These are phyloP conservation scores for Brachyistius frenatus DNA, from an alignment of 2,113 vertebrate species.

Conservation along the genomic window DNA sequence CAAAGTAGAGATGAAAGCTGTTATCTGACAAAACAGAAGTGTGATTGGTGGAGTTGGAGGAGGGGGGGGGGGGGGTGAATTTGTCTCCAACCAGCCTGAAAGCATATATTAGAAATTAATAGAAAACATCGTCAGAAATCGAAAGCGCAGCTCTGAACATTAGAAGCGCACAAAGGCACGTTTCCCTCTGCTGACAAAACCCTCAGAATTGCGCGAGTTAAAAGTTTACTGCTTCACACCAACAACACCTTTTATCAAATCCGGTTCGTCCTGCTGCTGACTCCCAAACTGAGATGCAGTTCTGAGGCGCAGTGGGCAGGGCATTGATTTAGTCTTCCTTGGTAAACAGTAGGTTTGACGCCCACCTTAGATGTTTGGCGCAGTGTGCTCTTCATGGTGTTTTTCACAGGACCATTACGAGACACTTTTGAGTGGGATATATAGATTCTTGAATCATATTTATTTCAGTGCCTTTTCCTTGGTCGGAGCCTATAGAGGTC, in stretches of 20 bases:
- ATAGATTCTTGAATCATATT: background rate
- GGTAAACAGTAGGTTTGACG: conserved; percentile 67
- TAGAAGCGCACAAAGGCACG: background rate
- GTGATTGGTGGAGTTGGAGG: too few species aligned
- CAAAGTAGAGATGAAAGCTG: too few species aligned
- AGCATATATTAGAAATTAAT: background rate
- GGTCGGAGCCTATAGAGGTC: conserved; percentile 5
- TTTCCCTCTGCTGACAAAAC: conserved; percentile 2
- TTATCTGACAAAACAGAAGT: too few species aligned
- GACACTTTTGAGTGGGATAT: background rate
- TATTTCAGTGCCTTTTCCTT: conserved; percentile 1
- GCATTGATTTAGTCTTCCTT: conserved; percentile 63
- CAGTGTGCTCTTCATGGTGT: conserved; percentile 52
- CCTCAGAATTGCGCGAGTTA: background rate
- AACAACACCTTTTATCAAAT: conserved; percentile 8
- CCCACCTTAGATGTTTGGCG: conserved; percentile 65
- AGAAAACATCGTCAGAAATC: background rate
- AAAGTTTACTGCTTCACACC: conserved; percentile 19
- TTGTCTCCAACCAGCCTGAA: background rate
- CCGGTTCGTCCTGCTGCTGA: conserved; percentile 8
- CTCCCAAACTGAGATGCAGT: conserved; percentile 33
- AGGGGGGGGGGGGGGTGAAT: too few species aligned
- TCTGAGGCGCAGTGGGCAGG: conserved; percentile 56
- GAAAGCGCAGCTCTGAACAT: background rate
- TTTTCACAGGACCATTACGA: conserved; percentile 7